These are phyloP conservation scores for Busseola fusca DNA, from an alignment of 2,888 invertebrate genomes.

Conservation along the genomic window DNA sequence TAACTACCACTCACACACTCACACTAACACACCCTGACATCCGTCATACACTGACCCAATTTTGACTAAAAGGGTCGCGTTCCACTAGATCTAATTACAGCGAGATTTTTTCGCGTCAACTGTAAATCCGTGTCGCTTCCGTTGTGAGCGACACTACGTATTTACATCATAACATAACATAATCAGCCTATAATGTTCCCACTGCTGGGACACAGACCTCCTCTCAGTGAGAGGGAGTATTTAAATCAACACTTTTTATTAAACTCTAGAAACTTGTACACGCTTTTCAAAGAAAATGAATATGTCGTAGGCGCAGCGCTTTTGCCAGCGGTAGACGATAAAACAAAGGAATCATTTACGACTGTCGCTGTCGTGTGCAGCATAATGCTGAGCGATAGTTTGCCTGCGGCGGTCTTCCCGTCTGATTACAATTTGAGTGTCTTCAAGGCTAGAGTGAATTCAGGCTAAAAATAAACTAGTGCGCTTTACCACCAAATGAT, in stretches of 20 bases:
- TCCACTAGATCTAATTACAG: conserved; percentile 54
- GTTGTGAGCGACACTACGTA: conserved; percentile 53
- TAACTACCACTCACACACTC: conserved; percentile 25
- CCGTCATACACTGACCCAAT: conserved; percentile 50
- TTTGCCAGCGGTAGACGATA: background rate
- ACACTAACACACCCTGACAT: conserved; percentile 19
- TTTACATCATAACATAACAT: no score
- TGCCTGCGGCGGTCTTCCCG: no score
- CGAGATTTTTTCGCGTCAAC: conserved; percentile 49
- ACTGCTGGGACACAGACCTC: no score
- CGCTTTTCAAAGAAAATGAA: conserved; percentile 66
- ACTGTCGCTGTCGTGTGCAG: no score
- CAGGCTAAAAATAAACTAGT: no score
- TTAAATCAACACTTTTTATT: conserved; percentile 68
- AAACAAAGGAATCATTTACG: background rate
- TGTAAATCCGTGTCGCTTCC: conserved; percentile 43
- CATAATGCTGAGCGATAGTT: no score
- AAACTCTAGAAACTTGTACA: conserved; percentile 64
- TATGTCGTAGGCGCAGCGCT: conserved; percentile 46
- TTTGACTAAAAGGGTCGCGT: conserved; percentile 51
- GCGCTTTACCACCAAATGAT: no score
- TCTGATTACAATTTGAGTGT: no score
- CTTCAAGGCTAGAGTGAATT: no score
- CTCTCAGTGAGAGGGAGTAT: no score
- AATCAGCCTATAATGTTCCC: no score